Evolutionary conservation across 2,888 invertebrate species (phyloP).

Genomic region (Aleiodes alternator): DNA sequence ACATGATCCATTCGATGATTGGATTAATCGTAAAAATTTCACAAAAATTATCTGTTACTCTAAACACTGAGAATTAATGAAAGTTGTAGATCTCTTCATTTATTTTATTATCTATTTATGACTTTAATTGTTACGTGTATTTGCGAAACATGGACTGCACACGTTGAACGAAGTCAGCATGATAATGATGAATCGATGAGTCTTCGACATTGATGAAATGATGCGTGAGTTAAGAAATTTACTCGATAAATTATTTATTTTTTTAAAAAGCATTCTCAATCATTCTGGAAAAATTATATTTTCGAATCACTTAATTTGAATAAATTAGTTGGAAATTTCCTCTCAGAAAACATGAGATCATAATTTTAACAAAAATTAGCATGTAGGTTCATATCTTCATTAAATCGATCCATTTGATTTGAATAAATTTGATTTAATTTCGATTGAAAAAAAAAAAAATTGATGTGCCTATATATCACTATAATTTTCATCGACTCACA

Average conservation of each 20-base stretch:
- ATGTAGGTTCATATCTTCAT: not conserved
- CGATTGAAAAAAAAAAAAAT: not conserved
- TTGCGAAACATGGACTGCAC: constrained; percentile 12
- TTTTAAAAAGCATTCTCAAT: no score
- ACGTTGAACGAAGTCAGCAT: not conserved
- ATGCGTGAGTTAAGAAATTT: not conserved
- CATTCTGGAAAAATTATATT: no score
- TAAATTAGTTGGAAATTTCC: no score
- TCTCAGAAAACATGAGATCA: no score
- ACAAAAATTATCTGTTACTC: not conserved
- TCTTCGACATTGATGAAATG: constrained; percentile 25
- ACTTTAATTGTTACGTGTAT: constrained; percentile 28
- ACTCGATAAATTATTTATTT: constrained; percentile 2
- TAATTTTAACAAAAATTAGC: not conserved
- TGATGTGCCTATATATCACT: not conserved
- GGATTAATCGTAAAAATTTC: not conserved
- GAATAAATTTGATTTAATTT: not conserved
- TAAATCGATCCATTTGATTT: not conserved
- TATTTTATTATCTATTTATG: constrained; percentile 22
- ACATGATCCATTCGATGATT: not conserved
- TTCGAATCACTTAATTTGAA: no score
- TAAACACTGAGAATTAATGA: not conserved
- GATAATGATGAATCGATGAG: constrained; percentile 25
- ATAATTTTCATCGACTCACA: constrained; percentile 1
- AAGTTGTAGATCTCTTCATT: not conserved